Evolutionary conservation across 2,888 invertebrate genomes (phyloP).

Genomic region (Pheosia gnoma): DNA sequence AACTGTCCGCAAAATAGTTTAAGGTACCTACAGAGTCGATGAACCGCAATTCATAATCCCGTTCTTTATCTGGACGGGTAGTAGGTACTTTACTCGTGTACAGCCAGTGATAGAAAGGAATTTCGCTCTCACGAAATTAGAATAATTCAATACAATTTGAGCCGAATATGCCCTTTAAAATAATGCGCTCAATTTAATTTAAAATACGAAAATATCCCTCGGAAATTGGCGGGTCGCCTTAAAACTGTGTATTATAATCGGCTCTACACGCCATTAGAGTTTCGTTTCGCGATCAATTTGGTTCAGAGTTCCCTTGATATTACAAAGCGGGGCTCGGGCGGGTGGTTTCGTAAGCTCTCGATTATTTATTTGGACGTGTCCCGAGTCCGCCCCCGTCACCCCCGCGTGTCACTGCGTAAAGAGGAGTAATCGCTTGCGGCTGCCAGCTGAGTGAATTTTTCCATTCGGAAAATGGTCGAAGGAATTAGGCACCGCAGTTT

Average conservation of each 20-base stretch:
- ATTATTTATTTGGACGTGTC: slow-evolving; percentile 75
- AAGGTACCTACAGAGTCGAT: no score
- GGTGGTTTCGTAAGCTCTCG: slow-evolving; percentile 72
- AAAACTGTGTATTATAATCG: slow-evolving; percentile 46
- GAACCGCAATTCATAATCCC: no score
- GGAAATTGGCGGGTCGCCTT: slow-evolving; percentile 27
- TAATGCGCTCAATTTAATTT: slow-evolving; percentile 32
- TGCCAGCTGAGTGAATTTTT: slow-evolving; percentile 73
- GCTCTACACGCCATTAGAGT: slow-evolving; percentile 51
- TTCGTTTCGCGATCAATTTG: slow-evolving; percentile 65
- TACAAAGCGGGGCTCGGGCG: slow-evolving; percentile 50
- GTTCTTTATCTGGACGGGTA: no score
- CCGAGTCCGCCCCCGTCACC: slow-evolving; percentile 50
- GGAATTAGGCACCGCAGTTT: slow-evolving; percentile 70
- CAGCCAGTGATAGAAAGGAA: background rate
- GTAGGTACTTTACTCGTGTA: no score
- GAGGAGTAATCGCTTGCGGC: slow-evolving; percentile 76
- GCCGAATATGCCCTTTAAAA: slow-evolving; percentile 18
- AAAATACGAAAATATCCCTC: slow-evolving; percentile 20
- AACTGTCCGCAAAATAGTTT: no score
- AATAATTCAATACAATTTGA: background rate
- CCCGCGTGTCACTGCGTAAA: slow-evolving; percentile 68
- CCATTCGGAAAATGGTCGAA: slow-evolving; percentile 75
- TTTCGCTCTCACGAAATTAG: background rate
- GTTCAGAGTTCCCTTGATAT: slow-evolving; percentile 64